A percentile compares a stretch with the other conserved stretches of the same genome.
Evolutionary conservation across 2,113 vertebrate species (phyloP).

Genomic region (Mus pahari): DNA sequence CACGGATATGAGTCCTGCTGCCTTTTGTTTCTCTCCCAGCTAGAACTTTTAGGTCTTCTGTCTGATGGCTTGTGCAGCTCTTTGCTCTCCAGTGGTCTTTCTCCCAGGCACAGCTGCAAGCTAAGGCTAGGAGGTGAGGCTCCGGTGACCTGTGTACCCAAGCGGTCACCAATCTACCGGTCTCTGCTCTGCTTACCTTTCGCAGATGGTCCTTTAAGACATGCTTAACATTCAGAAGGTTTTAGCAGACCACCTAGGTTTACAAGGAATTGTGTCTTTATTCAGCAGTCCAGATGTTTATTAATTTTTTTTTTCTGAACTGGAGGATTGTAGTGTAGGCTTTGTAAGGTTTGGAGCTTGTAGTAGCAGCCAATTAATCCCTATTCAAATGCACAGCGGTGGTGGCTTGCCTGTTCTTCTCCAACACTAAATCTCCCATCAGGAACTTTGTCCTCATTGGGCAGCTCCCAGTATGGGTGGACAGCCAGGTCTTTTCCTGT

Average conservation of each 20-base stretch:
- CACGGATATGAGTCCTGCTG: neutral
- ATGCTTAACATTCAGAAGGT: slow-evolving; percentile 23
- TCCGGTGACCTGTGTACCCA: neutral
- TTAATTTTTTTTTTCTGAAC: neutral
- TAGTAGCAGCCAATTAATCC: too few species aligned
- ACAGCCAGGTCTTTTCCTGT: neutral
- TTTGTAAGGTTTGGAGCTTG: neutral
- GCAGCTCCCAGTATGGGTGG: neutral
- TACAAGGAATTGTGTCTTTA: slow-evolving; percentile 32
- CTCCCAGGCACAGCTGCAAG: slow-evolving; percentile 22
- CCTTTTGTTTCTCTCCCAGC: neutral
- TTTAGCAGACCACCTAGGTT: neutral
- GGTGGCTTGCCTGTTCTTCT: neutral
- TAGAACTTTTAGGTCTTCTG: slow-evolving; percentile 13
- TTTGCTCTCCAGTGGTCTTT: slow-evolving; percentile 38
- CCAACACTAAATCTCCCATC: neutral
- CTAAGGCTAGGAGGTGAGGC: neutral
- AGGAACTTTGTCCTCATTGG: neutral
- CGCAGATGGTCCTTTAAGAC: slow-evolving; percentile 15
- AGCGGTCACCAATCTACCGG: neutral
- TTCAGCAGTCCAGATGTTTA: slow-evolving; percentile 37
- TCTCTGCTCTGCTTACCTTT: slow-evolving; percentile 8
- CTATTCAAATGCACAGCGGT: too few species aligned
- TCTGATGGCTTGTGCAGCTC: neutral
- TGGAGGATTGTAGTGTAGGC: neutral